Evolutionary conservation across 2,888 invertebrate species (phyloP), one percentile per base, ranked within the genome.

Genomic region (Arge pagana): DNA sequence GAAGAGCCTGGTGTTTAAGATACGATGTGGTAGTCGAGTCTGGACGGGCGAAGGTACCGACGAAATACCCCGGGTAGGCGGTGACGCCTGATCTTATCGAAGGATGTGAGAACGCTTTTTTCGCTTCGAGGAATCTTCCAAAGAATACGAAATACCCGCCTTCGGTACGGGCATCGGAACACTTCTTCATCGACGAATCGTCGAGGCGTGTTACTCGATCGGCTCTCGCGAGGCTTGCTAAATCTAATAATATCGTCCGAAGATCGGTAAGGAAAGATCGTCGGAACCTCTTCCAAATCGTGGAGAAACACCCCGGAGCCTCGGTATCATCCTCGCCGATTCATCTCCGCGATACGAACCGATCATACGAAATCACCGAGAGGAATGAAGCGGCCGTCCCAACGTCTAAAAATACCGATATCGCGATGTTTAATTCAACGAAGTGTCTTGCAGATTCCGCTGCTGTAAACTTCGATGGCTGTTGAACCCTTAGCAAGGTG

Each of bases 51-150:
- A 35, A 45, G 30, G 18, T 23, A 45, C 33, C 45, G 45, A 33
- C 37, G 37, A 51, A 51, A 51, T 43, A 36, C 42, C 42, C 40
- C 31, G 50, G 26, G 43, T 45, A 51, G 43, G 41, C 42, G 41
- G 33, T 35, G 28, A 33, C 43, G 42, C 26, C 42, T 42, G 50
- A 51, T 51, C 50, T 43, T 51, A 51, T 51, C 50, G 15, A 7
- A 26, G 28, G 50, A 43, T 51, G 50, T 42, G 50, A 43, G 41
- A 30, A 43, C 33, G 33, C 45, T 51, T 51, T 43, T 51, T 51
- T 35, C 41, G 15, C 35, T 35, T 13, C 19, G 26, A 13, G 26
- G 50, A 50, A 51, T 51, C 43, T 51, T 51, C 18, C 43, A 24
- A 15, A 26, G 50, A 51, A 51, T 51, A 51, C 50, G 35, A 51